Conservation (phyloP, 2,113 vertebrate genomes). For the Gorilla gorilla region DNA sequence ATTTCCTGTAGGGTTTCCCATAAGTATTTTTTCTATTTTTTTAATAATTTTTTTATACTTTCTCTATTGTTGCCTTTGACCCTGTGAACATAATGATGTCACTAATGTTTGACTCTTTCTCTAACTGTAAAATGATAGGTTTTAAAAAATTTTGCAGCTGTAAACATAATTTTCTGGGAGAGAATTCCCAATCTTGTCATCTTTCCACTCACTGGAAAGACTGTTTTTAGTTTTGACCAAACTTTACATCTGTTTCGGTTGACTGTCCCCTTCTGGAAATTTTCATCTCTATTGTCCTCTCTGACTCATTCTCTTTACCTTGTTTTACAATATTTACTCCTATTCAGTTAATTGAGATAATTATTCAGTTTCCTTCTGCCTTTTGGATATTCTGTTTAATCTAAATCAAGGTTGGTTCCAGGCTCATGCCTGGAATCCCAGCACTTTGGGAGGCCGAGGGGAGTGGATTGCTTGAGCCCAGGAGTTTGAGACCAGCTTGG, state of each 20-base stretch:
- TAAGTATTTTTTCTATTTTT: not conserved
- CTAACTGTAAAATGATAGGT: not conserved
- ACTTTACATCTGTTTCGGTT: not conserved
- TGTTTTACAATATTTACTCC: not conserved
- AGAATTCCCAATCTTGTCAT: not conserved
- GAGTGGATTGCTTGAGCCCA: too few species aligned
- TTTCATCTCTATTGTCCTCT: not conserved
- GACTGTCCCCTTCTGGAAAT: not conserved
- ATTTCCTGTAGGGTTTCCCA: not conserved
- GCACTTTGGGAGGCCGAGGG: too few species aligned
- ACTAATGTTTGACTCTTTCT: not conserved
- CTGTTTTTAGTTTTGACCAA: not conserved
- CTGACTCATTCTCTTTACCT: not conserved
- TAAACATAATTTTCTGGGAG: not conserved
- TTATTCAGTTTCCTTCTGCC: not conserved
- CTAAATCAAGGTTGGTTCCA: not conserved
- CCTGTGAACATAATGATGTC: not conserved
- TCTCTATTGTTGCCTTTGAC: not conserved
- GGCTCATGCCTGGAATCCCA: too few species aligned
- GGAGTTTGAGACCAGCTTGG: too few species aligned
- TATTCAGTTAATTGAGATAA: not conserved
- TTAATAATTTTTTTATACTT: not conserved
- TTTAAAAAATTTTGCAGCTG: not conserved
- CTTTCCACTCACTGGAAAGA: not conserved
- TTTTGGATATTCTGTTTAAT: constrained; percentile 31